Base-by-base conservation (phyloP, 2,888 invertebrate genomes). In the Coenonympha glycerion region DNA sequence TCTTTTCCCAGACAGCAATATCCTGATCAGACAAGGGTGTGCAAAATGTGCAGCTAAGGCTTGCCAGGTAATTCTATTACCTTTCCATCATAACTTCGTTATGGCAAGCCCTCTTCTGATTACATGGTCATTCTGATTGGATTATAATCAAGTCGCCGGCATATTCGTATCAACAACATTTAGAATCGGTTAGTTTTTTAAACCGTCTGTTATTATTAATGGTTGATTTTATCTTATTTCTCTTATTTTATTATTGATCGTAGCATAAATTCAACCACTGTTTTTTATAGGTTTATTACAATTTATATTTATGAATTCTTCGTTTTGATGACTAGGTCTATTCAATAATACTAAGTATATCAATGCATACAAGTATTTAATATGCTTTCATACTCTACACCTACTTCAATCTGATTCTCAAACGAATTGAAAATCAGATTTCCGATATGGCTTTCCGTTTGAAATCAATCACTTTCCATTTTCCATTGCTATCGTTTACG, bases 381-480 rank as follows among this genome's bases (percentile, higher is more conserved):
- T n/a, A n/a, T n/a, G n/a, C n/a, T n/a, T n/a, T n/a, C n/a, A n/a
- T n/a, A n/a, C n/a, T n/a, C n/a, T n/a, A n/a, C n/a, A n/a, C n/a
- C n/a, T n/a, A n/a, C n/a, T 28, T 16, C 31, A 46, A 53, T 31
- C 40, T 50, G 46, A 52, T 58, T 34, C 33, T 16, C 11, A 71
- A 73, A 76, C 71, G 59, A 70, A 61, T 60, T 62, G 67, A 62
- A 74, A 77, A 76, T 76, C 64, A 59, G 59, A 69, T 70, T 63
- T 59, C 61, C 65, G 65, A 67, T 58, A 68, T 63, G 71, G 69
- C 69, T 67, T 69, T 66, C 57, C 61, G 63, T 66, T 66, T 64
- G 62, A 66, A 71, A 75, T 66, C 69, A 69, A 75, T 73, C 65
- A 65, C 67, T 74, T 72, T 73, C 68, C 64, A 71, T n/a, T 74